A percentile compares a stretch with the other conserved stretches of the same genome.
These are phyloP conservation scores for Itoplectis maculator DNA, from an alignment of 2,888 invertebrate species.

Conservation along the genomic window DNA sequence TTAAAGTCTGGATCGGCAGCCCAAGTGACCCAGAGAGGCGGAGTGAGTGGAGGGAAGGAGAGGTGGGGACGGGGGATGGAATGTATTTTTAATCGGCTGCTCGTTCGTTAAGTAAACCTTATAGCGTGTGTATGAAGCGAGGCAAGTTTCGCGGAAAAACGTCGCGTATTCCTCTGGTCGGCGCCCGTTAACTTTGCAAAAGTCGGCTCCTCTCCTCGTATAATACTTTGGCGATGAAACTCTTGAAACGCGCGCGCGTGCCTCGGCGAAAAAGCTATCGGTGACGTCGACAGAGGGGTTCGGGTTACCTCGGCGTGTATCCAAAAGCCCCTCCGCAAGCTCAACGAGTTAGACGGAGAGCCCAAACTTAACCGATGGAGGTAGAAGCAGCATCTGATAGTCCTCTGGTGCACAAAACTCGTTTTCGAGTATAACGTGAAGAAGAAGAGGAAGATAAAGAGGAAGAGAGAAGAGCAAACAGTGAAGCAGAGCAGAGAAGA, in stretches of 20 bases:
- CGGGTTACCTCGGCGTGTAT: slow-evolving; percentile 2
- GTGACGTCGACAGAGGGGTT: not conserved
- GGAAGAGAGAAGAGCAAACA: too few species aligned
- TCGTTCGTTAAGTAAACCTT: slow-evolving; percentile 24
- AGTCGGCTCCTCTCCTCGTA: not conserved
- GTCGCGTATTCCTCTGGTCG: not conserved
- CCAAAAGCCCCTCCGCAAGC: not conserved
- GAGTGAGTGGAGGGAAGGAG: not conserved
- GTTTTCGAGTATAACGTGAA: not conserved
- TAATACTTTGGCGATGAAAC: slow-evolving; percentile 3
- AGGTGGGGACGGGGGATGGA: too few species aligned
- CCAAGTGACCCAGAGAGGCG: not conserved
- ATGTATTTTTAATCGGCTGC: slow-evolving; percentile 35
- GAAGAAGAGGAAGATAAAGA: not conserved
- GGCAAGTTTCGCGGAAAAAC: not conserved
- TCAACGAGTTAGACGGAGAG: not conserved
- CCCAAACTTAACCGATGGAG: slow-evolving; percentile 12
- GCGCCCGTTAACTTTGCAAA: slow-evolving; percentile 6
- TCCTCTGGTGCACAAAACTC: not conserved
- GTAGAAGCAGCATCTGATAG: not conserved
- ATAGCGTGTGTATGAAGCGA: not conserved
- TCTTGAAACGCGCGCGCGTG: not conserved
- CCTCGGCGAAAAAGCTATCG: slow-evolving; percentile 13
- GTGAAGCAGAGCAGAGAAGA: too few species aligned
- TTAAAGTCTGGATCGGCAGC: slow-evolving; percentile 14